A percentile compares a stretch with the other conserved stretches of the same genome.
Evolutionary conservation across 2,888 invertebrate genomes (phyloP).

Genomic region (Tridacna gigas): DNA sequence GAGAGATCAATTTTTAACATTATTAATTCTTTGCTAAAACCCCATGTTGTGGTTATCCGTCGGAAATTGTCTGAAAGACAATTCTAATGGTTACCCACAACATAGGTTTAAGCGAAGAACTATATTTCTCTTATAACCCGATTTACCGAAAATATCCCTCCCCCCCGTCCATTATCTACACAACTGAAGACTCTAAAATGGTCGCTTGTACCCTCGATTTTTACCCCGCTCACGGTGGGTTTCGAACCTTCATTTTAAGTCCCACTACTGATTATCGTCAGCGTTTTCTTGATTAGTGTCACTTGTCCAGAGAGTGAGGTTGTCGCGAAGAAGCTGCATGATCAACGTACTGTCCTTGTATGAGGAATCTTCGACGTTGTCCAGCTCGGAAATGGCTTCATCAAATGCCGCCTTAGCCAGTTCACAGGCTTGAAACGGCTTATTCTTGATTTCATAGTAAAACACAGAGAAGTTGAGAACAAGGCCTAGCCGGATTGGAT

Average conservation of each 20-base stretch:
- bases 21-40: too few species aligned
- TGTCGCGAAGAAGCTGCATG: conserved; percentile 95
- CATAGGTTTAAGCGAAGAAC: too few species aligned
- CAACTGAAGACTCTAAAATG: not conserved
- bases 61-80: not conserved
- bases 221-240: not conserved
- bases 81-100: not conserved
- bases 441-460: conserved; percentile 99
- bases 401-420: conserved; percentile 99
- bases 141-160: too few species aligned
- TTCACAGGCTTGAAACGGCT: conserved; percentile 99
- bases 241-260: not conserved
- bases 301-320: conserved; percentile 94
- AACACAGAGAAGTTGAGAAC: conserved; percentile 99
- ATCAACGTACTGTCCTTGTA: conserved; percentile 99
- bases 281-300: conserved; percentile 83
- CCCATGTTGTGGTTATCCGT: too few species aligned
- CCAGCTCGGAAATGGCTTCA: conserved; percentile 99
- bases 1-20: too few species aligned
- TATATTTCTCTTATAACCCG: too few species aligned
- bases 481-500: conserved; percentile 99
- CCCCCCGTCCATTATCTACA: not conserved
- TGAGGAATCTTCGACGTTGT: conserved; percentile 99
- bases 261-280: conserved; percentile 25
- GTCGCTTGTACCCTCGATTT: not conserved